Evolutionary conservation across 2,888 invertebrate species (phyloP), one percentile per base, ranked within the genome.

Genomic region (Lasioglossum zephyrum): DNA sequence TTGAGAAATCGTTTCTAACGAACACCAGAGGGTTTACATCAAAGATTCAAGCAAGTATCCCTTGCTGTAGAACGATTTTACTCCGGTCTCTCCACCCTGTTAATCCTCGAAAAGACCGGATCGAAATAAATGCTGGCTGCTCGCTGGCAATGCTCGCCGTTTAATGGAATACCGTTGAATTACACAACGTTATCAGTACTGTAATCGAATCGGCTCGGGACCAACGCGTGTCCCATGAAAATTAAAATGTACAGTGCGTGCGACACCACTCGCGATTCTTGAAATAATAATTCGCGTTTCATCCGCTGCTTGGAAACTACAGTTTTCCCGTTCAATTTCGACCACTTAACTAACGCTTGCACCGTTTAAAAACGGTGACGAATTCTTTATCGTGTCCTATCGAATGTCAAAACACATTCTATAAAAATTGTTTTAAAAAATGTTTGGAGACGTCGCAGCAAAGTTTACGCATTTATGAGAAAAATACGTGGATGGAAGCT

Each of bases 161-260:
- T 74, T 60, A 36, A 60, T n/a, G 60, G 60, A 72, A 78, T 75
- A 63, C 70, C 70, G 44, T 22, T 36, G 70, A 49, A 78, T 82
- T 53, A 63, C 36, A 18, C 18, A 66, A 49, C 39, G 73, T 57
- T 76, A 83, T 73, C 83, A 3, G 47, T 1, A 16, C 44, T 18
- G n/a, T 44, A 72, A 83, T 83, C 83, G 84, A 47, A 31, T 44
- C 60, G 26, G 36, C n/a, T 13, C 36, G 26, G 13, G 26, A n/a
- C 63, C 47, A 36, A 44, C 36, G 74, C 77, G 57, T 78, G 84
- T 66, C 66, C 31, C 70, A 36, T 49, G 73, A 6, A 36, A 72
- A 78, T 79, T 66, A 44, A 79, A 76, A 85, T 47, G 73, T 49
- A 60, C 60, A 60, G 26, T 5, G 13, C 60, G 26, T 6, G 4